Evolutionary conservation across 2,888 invertebrate species (phyloP), one percentile per base, ranked within the genome.

Genomic region (Lasioglossum vierecki): DNA sequence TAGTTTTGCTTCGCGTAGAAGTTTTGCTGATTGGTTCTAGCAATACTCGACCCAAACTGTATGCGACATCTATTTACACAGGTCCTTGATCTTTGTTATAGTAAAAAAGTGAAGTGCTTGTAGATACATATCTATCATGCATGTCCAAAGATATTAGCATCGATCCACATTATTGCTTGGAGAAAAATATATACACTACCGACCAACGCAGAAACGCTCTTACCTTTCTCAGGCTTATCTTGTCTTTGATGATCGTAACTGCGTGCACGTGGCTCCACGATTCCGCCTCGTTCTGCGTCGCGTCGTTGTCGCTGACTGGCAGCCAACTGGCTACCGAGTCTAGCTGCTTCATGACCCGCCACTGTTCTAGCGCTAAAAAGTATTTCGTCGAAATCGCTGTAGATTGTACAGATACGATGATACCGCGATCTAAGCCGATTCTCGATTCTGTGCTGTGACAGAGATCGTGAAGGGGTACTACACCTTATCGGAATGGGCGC

Each of bases 271-370:
- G 96, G 96, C 91, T 97, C 97, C 63, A 94, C 93, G 63, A 94
- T 94, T 18, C 89, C 89, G 4, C 91, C 89, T 66, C 92, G 91
- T 76, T 95, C 95, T 46, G 92, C 89, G 63, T 94, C 93, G 0
- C 95, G 92, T 74, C 94, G 89, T 82, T 95, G 88, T 94, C 96
- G 93, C 85, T 95, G 94, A 89, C 93, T 94, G 15, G 94, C 92
- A 91, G 96, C 94, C 92, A 95, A 79, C 90, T 95, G 88, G 91
- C 95, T 97, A 3, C 98, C 97, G 85, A 98, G 94, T 88, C 97
- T 96, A 90, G 97, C 97, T 39, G 98, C 98, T 95, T 98, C 98
- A 93, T 98, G 97, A 0, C 98, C 98, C 90, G 97, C 97, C 76
- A 98, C 98, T 18, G 98, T 98, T 95, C 95, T 93, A 8, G 95